A percentile compares a stretch with the other conserved stretches of the same genome.
Conservation (phyloP, 1,140 invertebrate genomes). For the Drosophila biarmipes region DNA sequence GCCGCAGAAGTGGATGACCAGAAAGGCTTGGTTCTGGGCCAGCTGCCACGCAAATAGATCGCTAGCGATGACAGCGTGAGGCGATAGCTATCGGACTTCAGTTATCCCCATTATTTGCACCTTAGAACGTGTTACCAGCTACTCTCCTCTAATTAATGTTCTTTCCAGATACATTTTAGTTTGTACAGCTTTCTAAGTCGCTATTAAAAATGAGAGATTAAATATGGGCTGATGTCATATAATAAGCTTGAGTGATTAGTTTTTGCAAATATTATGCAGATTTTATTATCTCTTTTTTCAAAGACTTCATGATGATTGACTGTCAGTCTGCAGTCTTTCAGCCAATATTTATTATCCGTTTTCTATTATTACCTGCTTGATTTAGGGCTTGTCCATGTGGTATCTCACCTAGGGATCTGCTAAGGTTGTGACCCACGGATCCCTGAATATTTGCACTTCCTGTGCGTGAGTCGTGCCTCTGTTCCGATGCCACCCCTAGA, state of each 20-base stretch:
- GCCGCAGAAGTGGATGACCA: constrained; percentile 26
- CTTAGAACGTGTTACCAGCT: neutral
- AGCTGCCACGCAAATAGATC: constrained; percentile 34
- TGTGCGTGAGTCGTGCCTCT: constrained; percentile 2
- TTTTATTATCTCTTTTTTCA: neutral
- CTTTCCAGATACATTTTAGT: too few relatives aligned
- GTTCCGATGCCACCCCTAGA: constrained; percentile 16
- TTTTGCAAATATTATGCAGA: neutral
- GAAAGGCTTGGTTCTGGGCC: constrained; percentile 14
- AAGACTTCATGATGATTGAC: neutral
- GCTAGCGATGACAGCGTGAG: constrained; percentile 26
- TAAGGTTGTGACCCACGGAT: neutral
- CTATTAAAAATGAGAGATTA: too few relatives aligned
- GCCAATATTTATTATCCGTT: neutral
- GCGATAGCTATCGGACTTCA: neutral
- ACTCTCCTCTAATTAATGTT: too few relatives aligned
- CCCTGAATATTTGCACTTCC: neutral
- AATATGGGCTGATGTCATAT: too few relatives aligned
- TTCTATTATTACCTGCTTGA: neutral
- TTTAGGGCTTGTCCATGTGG: neutral
- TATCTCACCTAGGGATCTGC: neutral
- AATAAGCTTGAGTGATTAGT: neutral
- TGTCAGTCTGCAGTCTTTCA: neutral
- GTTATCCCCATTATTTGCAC: neutral
- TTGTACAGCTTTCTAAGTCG: too few relatives aligned